Percentiles rank a stretch among this genome's conserved stretches.
Conservation (phyloP, 2,113 vertebrate species). For the Xiphophorus couchianus region DNA sequence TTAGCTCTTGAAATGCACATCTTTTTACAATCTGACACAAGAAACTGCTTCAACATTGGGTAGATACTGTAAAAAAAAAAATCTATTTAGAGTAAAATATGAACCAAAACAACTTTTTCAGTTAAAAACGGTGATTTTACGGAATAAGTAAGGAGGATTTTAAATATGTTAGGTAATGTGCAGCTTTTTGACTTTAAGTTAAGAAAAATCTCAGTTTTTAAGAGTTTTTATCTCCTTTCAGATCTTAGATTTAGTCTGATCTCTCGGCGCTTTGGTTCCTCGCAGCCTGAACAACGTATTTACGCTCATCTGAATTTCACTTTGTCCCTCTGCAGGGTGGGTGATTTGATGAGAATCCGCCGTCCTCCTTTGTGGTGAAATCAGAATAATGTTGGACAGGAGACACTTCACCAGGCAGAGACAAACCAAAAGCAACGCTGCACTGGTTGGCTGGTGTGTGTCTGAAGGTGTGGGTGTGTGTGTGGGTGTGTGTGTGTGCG, state of each 20-base stretch:
- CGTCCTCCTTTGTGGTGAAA: not conserved
- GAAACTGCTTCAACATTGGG: not conserved
- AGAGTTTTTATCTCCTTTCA: not conserved
- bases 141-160: not conserved
- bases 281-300: not conserved
- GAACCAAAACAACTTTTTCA: not conserved
- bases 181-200: not conserved
- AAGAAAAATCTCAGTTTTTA: not conserved
- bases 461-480: no score
- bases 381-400: conserved; percentile 15
- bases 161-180: no score
- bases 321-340: not conserved
- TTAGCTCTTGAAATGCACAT: not conserved
- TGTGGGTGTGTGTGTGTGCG: no score
- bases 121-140: not conserved
- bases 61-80: not conserved
- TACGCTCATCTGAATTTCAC: not conserved
- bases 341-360: not conserved
- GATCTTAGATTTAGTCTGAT: conserved; percentile 4
- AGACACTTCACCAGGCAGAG: conserved; percentile 32
- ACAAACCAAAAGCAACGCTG: conserved; percentile 16
- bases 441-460: not conserved
- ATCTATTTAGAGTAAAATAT: not conserved
- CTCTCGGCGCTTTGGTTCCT: not conserved
- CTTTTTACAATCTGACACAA: not conserved